Evolutionary conservation across 2,888 invertebrate species (phyloP).

Genomic region (Mantis religiosa): DNA sequence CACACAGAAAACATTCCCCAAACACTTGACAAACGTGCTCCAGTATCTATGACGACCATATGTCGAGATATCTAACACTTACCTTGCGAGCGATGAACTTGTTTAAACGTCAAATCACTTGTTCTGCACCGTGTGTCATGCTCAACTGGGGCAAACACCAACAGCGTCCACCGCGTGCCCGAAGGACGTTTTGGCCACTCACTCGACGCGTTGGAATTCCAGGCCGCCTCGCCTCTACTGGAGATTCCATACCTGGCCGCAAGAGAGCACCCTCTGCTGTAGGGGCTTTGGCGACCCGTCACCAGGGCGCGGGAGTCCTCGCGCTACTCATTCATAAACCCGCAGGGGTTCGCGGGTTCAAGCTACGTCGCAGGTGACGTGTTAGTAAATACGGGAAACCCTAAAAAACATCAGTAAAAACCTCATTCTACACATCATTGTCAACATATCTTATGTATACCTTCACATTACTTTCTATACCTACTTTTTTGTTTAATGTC

Average conservation of each 20-base stretch:
- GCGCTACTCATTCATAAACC: too few relatives aligned
- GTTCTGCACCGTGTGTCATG: neutral
- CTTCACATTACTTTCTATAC: too few relatives aligned
- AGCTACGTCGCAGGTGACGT: too few relatives aligned
- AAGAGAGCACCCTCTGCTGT: neutral
- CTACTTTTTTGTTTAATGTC: too few relatives aligned
- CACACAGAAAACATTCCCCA: too few relatives aligned
- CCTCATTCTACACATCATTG: too few relatives aligned
- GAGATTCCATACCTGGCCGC: neutral
- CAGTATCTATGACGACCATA: neutral
- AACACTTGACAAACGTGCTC: neutral
- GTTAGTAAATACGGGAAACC: too few relatives aligned
- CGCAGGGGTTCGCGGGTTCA: too few relatives aligned
- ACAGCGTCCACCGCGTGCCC: neutral
- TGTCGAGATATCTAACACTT: neutral
- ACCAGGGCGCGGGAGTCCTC: neutral
- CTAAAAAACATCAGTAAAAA: too few relatives aligned
- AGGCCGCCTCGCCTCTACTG: neutral
- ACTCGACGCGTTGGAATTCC: neutral
- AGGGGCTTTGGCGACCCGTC: neutral
- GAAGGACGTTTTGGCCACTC: neutral
- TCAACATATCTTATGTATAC: too few relatives aligned
- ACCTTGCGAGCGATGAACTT: neutral
- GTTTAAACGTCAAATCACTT: neutral
- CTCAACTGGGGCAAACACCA: neutral